Evolutionary conservation across 2,797 vertebrate species (phyloP), one percentile per base, ranked within the genome.

Genomic region (Gallinago nigripennis): DNA sequence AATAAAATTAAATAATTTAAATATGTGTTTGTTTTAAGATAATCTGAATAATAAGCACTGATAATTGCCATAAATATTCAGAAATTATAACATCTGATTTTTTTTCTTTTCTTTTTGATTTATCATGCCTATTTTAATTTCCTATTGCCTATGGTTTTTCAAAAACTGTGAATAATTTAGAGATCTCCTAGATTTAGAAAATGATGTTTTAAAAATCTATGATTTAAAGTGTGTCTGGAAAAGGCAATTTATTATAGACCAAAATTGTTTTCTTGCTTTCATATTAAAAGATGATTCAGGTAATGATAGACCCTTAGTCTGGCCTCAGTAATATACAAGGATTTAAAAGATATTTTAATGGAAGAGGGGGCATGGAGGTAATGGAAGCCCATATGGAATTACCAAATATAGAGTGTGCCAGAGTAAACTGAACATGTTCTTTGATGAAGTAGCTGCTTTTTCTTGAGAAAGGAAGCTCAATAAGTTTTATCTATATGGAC

Each of bases 151-250:
- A 19, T 94, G 41, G 8, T 90, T 94, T 96, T 86, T 88, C 76
- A 79, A 94, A 96, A 95, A 51, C 39, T 78, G 27, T 91, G 75
- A 97, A 96, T 97, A 92, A 96, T 96, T 97, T 85, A 96, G 28
- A 71, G 50, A n/a, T 93, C 72, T 63, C 91, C 92, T 96, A 96
- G 71, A 96, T 93, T 96, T 90, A 78, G 45, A 93, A 94, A 73
- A 35, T 60, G 8, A 43, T 64, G 15, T 85, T 95, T 94, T 68
- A 88, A 96, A 92, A 97, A 83, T 81, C 90, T 77, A 19, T 86
- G 53, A 63, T 88, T 93, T 88, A 54, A 94, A 89, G 46, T 60
- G 15, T 77, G 65, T 35, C 86, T 95, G 83, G 63, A 72, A 92
- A 92, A 85, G 21, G 39, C 21, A 77, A 18, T 33, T 76, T 37